Percentiles rank a stretch among this genome's conserved stretches.
Conservation (phyloP, 2,797 vertebrate genomes). For the Smutsia temminckii region DNA sequence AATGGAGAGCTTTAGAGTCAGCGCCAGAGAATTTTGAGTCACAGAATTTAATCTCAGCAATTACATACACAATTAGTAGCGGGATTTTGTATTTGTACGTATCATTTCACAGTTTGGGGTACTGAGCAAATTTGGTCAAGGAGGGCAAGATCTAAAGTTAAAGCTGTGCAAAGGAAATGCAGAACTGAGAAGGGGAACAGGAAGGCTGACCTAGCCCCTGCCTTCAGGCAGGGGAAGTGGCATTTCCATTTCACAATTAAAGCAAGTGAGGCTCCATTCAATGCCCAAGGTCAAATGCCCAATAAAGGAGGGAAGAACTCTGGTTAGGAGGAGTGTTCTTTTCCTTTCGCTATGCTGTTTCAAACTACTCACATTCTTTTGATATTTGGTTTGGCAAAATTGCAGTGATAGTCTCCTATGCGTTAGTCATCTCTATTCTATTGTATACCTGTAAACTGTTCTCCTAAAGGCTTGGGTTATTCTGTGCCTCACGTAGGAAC, state of each 20-base stretch:
- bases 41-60: conserved; percentile 48
- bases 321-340: not conserved
- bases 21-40: conserved; percentile 45
- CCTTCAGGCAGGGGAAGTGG: not conserved
- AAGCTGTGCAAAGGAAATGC: not conserved
- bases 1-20: conserved; percentile 35
- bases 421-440: not conserved
- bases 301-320: not conserved
- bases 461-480: not conserved
- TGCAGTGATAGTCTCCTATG: not conserved
- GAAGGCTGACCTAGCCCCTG: not conserved
- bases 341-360: not conserved
- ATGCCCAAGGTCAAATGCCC: not conserved
- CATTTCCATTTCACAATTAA: not conserved
- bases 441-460: not conserved
- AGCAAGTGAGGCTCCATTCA: not conserved
- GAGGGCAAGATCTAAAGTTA: conserved; percentile 27
- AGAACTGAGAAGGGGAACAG: not conserved
- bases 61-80: conserved; percentile 37
- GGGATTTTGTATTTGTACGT: conserved; percentile 25
- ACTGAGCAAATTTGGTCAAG: not conserved
- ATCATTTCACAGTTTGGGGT: not conserved
- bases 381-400: not conserved
- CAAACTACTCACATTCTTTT: not conserved
- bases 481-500: not conserved